Base-by-base conservation (phyloP, 2,113 vertebrate species). In the Macrotus californicus region DNA sequence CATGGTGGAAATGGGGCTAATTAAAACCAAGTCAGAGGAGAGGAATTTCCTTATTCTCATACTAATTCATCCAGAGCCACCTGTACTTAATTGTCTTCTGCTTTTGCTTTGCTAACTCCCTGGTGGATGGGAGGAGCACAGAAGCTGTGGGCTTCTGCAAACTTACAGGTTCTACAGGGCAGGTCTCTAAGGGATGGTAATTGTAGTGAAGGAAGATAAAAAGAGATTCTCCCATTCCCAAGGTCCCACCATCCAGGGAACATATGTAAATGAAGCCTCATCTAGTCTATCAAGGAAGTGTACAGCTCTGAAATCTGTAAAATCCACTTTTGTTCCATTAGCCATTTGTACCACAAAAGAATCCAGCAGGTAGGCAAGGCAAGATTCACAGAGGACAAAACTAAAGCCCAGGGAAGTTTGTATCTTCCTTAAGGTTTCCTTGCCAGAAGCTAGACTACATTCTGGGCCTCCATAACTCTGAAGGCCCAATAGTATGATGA, bases 1-100 rank as follows among this genome's bases (percentile, higher is more conserved):
- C 70, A 86, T 73, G 85, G 79, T 88, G 46, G 75, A 94, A 92
- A 26, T 66, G 86, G 46, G 31, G 50, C 84, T 96, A 96, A 95
- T 96, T 97, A 89, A 95, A 94, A 96, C 72, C 48, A 95, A 92
- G 41, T 89, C 92, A 95, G 79, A 94, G 70, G 61, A 97, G 36
- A 95, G 31, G 52, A 96, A 87, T 83, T 96, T 95, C 48, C 48
- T 79, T 82, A 95, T 89, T 95, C 79, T 97, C n/a, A 87, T 87
- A 94, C 93, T 94, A 97, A 90, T 93, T 95, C 91, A 93, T 91
- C 81, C 50, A 93, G 72, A 89, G 73, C 75, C 70, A 95, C 76
- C 39, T 94, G 22, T 61, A 84, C 92, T 97, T 96, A 96, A 93
- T 87, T 91, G 41, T 85, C 48, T 85, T 96, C 48, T 96, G 67